Percentiles rank a stretch among this genome's conserved stretches.
These are phyloP conservation scores for Nomada ruficornis DNA, from an alignment of 2,888 invertebrate species.

Conservation along the genomic window DNA sequence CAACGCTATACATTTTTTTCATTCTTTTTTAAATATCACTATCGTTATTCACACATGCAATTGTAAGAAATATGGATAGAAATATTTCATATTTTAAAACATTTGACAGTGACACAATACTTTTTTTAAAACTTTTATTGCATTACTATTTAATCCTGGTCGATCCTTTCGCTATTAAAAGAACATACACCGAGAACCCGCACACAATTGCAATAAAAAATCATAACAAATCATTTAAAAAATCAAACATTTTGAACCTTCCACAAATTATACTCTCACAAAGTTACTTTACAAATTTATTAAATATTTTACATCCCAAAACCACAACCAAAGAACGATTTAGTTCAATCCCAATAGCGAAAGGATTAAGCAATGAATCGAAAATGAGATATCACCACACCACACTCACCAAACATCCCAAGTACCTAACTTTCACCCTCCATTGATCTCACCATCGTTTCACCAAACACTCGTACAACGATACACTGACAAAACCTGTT, in stretches of 20 bases:
- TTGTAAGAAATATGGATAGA: too few relatives aligned
- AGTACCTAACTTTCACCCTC: background rate
- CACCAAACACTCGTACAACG: constrained; percentile 38
- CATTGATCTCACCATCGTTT: constrained; percentile 5
- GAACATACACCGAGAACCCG: too few relatives aligned
- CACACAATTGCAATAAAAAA: too few relatives aligned
- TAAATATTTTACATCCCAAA: background rate
- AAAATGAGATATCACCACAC: background rate
- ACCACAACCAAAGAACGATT: background rate
- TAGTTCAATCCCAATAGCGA: background rate
- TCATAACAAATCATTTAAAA: too few relatives aligned
- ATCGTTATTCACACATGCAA: too few relatives aligned
- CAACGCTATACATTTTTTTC: background rate
- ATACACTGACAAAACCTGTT: constrained; percentile 65
- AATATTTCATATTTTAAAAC: too few relatives aligned
- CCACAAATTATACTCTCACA: background rate
- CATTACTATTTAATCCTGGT: background rate
- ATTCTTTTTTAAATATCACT: background rate
- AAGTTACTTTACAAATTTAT: background rate
- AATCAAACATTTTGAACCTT: too few relatives aligned
- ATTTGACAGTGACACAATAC: too few relatives aligned
- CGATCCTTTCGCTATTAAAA: background rate
- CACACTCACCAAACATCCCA: background rate
- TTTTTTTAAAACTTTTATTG: too few relatives aligned
- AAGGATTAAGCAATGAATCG: background rate